Evolutionary conservation across 2,888 invertebrate genomes (phyloP), one percentile per base, ranked within the genome.

Genomic region (Candidula unifasciata): DNA sequence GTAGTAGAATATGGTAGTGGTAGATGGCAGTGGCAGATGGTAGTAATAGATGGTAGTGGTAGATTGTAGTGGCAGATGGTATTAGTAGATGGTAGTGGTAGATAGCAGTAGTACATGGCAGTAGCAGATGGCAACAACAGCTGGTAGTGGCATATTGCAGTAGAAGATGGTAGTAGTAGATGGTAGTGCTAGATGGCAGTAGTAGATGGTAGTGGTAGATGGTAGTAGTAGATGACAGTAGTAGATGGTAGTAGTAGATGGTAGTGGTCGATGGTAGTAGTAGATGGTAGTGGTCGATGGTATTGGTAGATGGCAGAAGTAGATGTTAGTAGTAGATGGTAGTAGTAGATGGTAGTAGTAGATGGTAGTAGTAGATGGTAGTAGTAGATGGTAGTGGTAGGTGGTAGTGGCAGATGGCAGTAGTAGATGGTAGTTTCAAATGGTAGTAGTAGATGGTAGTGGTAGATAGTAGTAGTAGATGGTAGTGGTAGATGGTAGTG

Each of bases 51-150:
- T 27, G 27, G 76, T 52, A 52, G 37, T 16, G 76, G 76, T 24
- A 27, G 76, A n/a, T 37, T 44, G 76, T 27, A 52, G 76, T 16
- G 76, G 76, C n/a, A 37, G 76, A n/a, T 27, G 76, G 37, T 71
- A 54, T n/a, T 30, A 6, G 33, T 18, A 37, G 71, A 24, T 44
- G 37, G 37, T 52, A 52, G 37, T 44, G 37, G 33, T 10, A 27
- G 76, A 24, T 37, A 24, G 76, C 52, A 52, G 37, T 16, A 10
- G n/a, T 24, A 13, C 52, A n/a, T 37, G 76, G 3, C 18, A 52
- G 76, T 16, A 52, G 76, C 8, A 37, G 76, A 16, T 37, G 76
- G 37, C 44, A 54, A 33, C 6, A 52, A 24, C 3, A 6, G 37
- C 21, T 27, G 52, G 21, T 37, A 18, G 76, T 37, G 30, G 21